A percentile compares a stretch with the other conserved stretches of the same genome.
Evolutionary conservation across 2,797 vertebrate genomes (phyloP).

Genomic region (Arrhamphus sclerolepis): DNA sequence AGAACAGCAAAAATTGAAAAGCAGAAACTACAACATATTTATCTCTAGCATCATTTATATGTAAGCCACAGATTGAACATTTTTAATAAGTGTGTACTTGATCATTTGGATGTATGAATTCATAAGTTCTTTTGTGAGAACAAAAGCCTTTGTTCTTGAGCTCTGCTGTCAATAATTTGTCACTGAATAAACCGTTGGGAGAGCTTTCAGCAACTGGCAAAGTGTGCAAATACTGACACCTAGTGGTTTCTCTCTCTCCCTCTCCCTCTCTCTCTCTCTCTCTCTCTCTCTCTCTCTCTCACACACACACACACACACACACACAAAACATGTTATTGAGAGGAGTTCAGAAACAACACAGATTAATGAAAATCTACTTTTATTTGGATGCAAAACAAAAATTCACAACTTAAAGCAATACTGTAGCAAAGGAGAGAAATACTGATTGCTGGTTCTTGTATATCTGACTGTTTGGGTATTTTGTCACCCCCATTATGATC

Average conservation of each 20-base stretch:
- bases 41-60: no score
- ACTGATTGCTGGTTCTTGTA: constrained; percentile 77
- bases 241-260: constrained; percentile 36
- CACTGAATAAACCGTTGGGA: constrained; percentile 10
- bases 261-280: no score
- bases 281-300: background rate
- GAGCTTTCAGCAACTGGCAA: background rate
- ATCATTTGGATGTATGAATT: constrained; percentile 18
- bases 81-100: background rate
- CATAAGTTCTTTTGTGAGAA: constrained; percentile 31
- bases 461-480: constrained; percentile 61
- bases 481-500: constrained; percentile 50
- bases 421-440: constrained; percentile 74
- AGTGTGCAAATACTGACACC: constrained; percentile 43
- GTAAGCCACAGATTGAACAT: no score
- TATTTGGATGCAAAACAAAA: constrained; percentile 85
- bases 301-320: background rate
- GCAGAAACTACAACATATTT: no score
- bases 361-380: constrained; percentile 81
- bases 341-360: constrained; percentile 19
- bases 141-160: constrained; percentile 49
- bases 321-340: background rate
- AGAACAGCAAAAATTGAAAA: no score
- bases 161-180: constrained; percentile 14
- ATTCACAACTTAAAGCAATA: constrained; percentile 80